phyloP scores from a whole-genome alignment of 2,113 vertebrate genomes.

The Myxocyprinus asiaticus region DNA sequence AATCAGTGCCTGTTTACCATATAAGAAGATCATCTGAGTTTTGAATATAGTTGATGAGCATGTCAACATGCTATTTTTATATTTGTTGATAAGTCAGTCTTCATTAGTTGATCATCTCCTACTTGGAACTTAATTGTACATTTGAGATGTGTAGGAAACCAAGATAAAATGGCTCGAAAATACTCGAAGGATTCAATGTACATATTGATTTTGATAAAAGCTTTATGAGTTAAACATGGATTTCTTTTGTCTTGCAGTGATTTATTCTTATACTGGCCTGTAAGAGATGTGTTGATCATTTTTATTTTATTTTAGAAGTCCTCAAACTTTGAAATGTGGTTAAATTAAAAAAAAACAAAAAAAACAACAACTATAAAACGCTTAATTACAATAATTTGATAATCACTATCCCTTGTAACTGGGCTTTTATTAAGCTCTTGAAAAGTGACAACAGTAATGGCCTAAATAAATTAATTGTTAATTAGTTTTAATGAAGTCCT shows the following conservation, averaged over 20 bases:
- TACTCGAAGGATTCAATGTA: neutral
- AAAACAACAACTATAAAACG: no score
- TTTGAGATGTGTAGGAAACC: neutral
- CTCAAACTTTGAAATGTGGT: no score
- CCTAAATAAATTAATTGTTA: no score
- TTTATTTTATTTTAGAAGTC: no score
- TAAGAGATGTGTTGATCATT: neutral
- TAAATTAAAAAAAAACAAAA: no score
- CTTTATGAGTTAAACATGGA: neutral
- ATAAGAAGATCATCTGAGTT: neutral
- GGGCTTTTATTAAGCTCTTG: no score
- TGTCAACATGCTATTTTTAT: neutral
- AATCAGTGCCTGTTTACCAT: neutral
- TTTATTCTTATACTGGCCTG: neutral
- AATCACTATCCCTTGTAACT: no score
- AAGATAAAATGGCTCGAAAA: neutral
- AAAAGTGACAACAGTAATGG: no score
- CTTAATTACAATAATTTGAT: no score
- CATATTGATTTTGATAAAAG: conserved; percentile 5
- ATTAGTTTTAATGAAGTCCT: no score
- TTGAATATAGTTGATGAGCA: neutral
- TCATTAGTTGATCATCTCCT: neutral
- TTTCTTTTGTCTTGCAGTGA: neutral
- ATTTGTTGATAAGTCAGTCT: neutral
- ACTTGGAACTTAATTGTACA: neutral